These are phyloP conservation scores for Argyrosomus japonicus DNA, from an alignment of 2,113 vertebrate genomes.

Conservation along the genomic window DNA sequence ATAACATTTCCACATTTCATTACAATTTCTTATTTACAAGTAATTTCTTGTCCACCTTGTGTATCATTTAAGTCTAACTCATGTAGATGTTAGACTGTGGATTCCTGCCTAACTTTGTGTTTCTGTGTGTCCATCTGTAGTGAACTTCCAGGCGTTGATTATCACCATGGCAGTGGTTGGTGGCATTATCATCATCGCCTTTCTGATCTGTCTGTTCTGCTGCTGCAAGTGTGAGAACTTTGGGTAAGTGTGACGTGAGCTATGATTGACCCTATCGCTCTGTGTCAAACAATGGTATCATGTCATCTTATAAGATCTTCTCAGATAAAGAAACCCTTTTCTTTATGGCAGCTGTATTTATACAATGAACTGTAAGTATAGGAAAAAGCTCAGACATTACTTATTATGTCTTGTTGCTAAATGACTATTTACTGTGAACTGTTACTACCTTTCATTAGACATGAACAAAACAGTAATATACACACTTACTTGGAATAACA, in stretches of 20 bases:
- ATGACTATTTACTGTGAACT: not conserved
- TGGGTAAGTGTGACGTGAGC: constrained; percentile 79
- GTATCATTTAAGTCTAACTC: not conserved
- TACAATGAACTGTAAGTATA: not conserved
- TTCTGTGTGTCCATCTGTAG: constrained; percentile 73
- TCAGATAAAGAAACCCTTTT: not conserved
- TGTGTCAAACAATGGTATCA: no score
- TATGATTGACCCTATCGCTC: not conserved
- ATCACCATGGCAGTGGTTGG: constrained; percentile 89
- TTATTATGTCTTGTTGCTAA: not conserved
- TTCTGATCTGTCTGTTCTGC: constrained; percentile 90
- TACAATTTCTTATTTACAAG: no score
- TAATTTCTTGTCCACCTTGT: no score
- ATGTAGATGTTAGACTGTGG: not conserved
- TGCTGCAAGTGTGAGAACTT: constrained; percentile 89
- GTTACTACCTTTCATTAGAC: not conserved
- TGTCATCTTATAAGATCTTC: not conserved
- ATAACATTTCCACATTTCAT: no score
- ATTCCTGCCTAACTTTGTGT: constrained; percentile 13
- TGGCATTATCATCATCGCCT: constrained; percentile 84
- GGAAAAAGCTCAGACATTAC: not conserved
- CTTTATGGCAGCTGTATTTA: not conserved
- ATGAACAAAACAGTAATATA: not conserved
- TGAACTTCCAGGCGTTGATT: constrained; percentile 95
- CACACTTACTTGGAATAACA: not conserved